A percentile compares a stretch with the other conserved stretches of the same genome.
phyloP scores from a whole-genome alignment of 2,797 vertebrate genomes.

The Philypnodon macrostomus region DNA sequence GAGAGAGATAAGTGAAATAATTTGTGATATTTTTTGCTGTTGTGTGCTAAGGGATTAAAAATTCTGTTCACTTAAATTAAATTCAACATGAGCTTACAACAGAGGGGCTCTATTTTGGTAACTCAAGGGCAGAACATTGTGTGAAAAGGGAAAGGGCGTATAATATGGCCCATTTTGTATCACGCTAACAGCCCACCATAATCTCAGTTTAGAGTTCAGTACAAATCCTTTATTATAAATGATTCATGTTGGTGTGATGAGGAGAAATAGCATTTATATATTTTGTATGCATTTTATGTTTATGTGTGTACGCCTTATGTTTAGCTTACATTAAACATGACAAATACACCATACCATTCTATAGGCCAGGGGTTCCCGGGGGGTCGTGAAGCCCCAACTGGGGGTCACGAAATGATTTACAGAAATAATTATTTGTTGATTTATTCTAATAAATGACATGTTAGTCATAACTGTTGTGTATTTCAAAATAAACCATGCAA shows the following conservation, averaged over 20 bases:
- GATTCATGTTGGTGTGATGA: slow-evolving; percentile 2
- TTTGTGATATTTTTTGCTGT: slow-evolving; percentile 17
- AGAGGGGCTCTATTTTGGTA: slow-evolving; percentile 3
- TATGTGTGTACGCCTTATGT: no score
- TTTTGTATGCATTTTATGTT: no score
- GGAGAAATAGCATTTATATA: slow-evolving; percentile 4
- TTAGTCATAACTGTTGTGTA: no score
- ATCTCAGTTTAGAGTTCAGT: background rate
- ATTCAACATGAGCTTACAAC: slow-evolving; percentile 4
- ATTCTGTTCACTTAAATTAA: slow-evolving; percentile 17
- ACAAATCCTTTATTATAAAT: slow-evolving; percentile 6
- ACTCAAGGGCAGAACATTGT: slow-evolving; percentile 14
- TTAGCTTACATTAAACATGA: no score
- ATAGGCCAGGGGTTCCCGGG: no score
- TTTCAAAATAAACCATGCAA: no score
- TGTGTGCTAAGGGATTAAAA: slow-evolving; percentile 22
- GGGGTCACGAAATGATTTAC: no score
- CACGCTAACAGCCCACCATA: background rate
- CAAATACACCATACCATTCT: no score
- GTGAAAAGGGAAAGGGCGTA: background rate
- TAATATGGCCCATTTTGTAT: background rate
- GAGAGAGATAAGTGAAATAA: slow-evolving; percentile 21
- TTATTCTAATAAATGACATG: no score
- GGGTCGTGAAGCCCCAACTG: no score
- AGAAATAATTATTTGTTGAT: no score